A percentile compares a stretch with the other conserved stretches of the same genome.
These are phyloP conservation scores for Meganola albula DNA, from an alignment of 2,888 invertebrate species.

Conservation along the genomic window DNA sequence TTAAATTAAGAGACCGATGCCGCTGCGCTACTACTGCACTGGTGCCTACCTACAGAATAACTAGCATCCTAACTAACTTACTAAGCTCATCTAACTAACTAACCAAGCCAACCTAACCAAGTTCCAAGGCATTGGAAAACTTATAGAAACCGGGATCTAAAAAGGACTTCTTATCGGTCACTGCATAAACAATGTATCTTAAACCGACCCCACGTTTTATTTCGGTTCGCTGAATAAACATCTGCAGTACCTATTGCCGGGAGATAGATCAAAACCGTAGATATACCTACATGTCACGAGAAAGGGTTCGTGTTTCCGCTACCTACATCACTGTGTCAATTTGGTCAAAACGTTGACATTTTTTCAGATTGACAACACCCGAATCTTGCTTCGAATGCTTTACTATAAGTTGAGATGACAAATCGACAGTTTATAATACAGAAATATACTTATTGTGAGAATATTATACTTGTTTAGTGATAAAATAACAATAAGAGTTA, in stretches of 20 bases:
- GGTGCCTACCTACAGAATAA: too few relatives aligned
- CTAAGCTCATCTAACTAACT: too few relatives aligned
- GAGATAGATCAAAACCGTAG: conserved; percentile 22
- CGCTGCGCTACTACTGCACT: too few relatives aligned
- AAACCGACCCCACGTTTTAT: conserved; percentile 5
- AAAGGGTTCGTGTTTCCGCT: conserved; percentile 42
- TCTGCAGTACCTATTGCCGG: conserved; percentile 15
- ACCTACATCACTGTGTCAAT: conserved; percentile 47
- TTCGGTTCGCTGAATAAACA: conserved; percentile 9
- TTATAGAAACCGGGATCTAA: too few relatives aligned
- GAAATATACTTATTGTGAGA: conserved; percentile 20
- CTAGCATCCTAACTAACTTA: too few relatives aligned
- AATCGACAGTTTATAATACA: conserved; percentile 29
- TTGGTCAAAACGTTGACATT: conserved; percentile 36
- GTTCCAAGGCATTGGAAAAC: too few relatives aligned
- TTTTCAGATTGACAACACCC: conserved; percentile 42
- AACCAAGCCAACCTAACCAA: too few relatives aligned
- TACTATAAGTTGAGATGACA: conserved; percentile 34
- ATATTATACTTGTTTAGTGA: conserved; percentile 17
- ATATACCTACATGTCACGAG: conserved; percentile 32
- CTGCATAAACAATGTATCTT: conserved; percentile 7
- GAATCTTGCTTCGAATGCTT: conserved; percentile 31
- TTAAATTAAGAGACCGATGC: too few relatives aligned
- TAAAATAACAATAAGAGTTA: not conserved
- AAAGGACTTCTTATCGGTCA: conserved; percentile 6